phyloP scores from a whole-genome alignment of 2,113 vertebrate genomes.

The Oenanthe melanoleuca region DNA sequence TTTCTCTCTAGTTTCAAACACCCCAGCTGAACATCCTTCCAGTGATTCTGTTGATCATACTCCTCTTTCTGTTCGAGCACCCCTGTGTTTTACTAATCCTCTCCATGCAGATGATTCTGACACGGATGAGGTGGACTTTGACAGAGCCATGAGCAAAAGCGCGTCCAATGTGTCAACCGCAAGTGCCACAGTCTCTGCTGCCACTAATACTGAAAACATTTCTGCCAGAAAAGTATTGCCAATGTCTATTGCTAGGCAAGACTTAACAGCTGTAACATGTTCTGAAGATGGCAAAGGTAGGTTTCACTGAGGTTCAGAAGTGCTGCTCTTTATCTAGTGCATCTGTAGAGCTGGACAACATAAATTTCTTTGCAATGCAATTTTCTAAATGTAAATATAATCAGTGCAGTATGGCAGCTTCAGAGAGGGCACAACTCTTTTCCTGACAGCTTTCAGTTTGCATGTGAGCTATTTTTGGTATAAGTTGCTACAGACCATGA shows the following conservation, averaged over 20 bases:
- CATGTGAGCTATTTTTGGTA: not conserved
- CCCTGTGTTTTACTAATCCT: constrained; percentile 95
- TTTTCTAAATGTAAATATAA: not conserved
- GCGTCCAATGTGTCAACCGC: constrained; percentile 81
- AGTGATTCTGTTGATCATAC: constrained; percentile 25
- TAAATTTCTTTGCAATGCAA: not conserved
- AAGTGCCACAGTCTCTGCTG: constrained; percentile 84
- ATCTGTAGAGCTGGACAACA: not conserved
- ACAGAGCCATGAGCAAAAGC: constrained; percentile 63
- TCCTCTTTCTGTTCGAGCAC: constrained; percentile 73
- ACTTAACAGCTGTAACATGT: constrained; percentile 49
- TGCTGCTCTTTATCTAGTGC: not conserved
- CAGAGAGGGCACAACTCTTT: not conserved
- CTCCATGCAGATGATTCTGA: constrained; percentile 94
- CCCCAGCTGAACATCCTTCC: constrained; percentile 34
- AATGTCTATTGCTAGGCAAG: constrained; percentile 90
- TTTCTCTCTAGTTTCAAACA: constrained; percentile 61
- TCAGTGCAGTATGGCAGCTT: not conserved
- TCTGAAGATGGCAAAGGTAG: constrained; percentile 84
- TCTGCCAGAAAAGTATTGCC: constrained; percentile 85
- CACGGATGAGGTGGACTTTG: constrained; percentile 78
- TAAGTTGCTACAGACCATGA: not conserved
- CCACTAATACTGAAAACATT: constrained; percentile 73
- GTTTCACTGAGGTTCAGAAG: constrained; percentile 34
- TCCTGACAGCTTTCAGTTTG: not conserved